Evolutionary conservation across 1,140 invertebrate genomes (phyloP), one percentile per base, ranked within the genome.

Genomic region (Streblospio benedicti): DNA sequence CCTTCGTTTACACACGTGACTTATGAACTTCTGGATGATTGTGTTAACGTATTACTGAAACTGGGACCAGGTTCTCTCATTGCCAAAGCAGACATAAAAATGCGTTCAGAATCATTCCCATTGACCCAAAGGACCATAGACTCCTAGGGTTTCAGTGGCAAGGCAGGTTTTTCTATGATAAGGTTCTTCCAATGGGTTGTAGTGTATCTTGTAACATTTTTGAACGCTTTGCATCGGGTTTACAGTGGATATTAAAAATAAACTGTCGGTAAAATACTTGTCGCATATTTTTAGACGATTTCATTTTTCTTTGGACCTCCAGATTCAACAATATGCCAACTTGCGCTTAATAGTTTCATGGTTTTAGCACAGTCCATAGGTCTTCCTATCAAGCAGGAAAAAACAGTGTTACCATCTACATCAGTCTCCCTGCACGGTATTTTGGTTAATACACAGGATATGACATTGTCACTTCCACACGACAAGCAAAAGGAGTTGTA

Each of bases 251-350:
- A 2, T 47, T 16, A 3, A 9, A 6, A 47, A 23, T 47, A 47
- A 47, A 18, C 30, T 47, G 12, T 28, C 9, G 25, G 45, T 47
- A 27, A 9, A 4, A 9, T 47, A 47, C n/a, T 14, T 47, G 6
- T 47, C 45, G n/a, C 45, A 47, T 47, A 47, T n/a, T 47, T n/a
- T 18, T 47, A 16, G 45, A 47, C 30, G 45, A 47, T 12, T 47
- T 4, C 30, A 12, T 47, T 1, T 47, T 47, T 47, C n/a, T n/a
- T 47, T 16, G 45, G 4, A 5, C 6, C 45, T 28, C n/a, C 45
- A 2, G 6, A 1, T 1, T 9, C 45, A 6, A 47, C n/a, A 6
- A 3, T 4, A 3, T 47, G 45, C n/a, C n/a, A n/a, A n/a, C n/a
- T n/a, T n/a, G n/a, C n/a, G n/a, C n/a, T n/a, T n/a, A n/a, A n/a